phyloP scores from a whole-genome alignment of 1,140 invertebrate species.

The Zeugodacus cucurbitae region DNA sequence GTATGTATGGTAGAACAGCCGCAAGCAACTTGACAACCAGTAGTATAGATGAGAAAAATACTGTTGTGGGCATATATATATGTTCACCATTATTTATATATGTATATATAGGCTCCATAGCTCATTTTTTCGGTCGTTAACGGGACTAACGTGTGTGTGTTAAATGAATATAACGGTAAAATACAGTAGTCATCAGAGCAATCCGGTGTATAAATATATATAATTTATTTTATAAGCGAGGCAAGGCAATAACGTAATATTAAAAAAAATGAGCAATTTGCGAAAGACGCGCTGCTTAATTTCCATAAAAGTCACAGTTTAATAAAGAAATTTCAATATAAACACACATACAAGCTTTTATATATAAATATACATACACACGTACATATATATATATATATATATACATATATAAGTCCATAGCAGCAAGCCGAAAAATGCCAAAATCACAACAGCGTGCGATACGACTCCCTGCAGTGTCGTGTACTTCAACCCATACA shows the following conservation, averaged over 20 bases:
- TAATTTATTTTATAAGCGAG: background rate
- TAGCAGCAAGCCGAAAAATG: background rate
- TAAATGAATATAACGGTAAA: background rate
- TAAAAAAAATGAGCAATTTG: background rate
- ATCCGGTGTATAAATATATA: too few species aligned
- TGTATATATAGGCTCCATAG: background rate
- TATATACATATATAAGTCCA: background rate
- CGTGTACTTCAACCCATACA: background rate
- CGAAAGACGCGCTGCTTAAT: background rate
- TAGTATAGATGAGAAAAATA: background rate
- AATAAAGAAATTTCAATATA: background rate
- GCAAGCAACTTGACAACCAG: background rate
- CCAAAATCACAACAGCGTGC: conserved; percentile 24
- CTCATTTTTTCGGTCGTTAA: background rate
- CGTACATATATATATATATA: background rate
- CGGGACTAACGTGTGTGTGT: background rate
- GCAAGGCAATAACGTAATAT: background rate
- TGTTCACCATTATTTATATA: background rate
- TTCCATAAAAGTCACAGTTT: conserved; percentile 1
- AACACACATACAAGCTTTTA: background rate
- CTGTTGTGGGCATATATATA: background rate
- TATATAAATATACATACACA: background rate
- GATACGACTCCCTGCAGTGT: conserved; percentile 5
- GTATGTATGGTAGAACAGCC: background rate
- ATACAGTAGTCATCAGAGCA: background rate